Evolutionary conservation across 1,140 invertebrate genomes (phyloP).

Genomic region (Melipona quadrifasciata): DNA sequence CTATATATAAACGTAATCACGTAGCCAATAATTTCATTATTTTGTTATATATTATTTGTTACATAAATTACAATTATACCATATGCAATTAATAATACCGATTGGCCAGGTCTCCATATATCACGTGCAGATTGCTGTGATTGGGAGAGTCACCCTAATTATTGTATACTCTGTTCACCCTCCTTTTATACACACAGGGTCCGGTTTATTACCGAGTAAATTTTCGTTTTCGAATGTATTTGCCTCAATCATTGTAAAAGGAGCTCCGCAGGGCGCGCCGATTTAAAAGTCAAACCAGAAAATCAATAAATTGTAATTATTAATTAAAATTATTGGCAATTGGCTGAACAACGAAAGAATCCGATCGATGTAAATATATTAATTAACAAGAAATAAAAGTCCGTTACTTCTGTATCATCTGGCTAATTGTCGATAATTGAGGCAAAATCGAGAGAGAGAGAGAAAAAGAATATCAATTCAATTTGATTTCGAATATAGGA

Average conservation of each 20-base stretch:
- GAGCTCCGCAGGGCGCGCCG: not conserved
- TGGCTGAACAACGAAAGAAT: too few species aligned
- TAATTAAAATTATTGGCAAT: not conserved
- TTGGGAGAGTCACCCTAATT: not conserved
- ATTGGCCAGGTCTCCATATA: not conserved
- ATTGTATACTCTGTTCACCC: not conserved
- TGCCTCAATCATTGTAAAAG: not conserved
- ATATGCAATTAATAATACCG: not conserved
- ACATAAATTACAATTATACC: not conserved
- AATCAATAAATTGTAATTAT: not conserved
- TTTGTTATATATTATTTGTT: not conserved
- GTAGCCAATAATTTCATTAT: not conserved
- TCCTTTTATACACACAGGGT: not conserved
- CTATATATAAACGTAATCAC: not conserved
- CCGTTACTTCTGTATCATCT: not conserved
- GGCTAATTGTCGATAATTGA: not conserved
- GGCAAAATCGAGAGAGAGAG: too few species aligned
- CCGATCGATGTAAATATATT: not conserved
- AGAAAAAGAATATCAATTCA: too few species aligned
- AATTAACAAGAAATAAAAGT: not conserved
- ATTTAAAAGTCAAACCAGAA: not conserved
- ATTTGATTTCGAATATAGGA: too few species aligned
- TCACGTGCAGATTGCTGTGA: not conserved
- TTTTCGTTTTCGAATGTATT: not conserved
- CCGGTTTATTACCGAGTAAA: not conserved